Evolutionary conservation across 2,113 vertebrate species (phyloP).

Genomic region (Elephas maximus): DNA sequence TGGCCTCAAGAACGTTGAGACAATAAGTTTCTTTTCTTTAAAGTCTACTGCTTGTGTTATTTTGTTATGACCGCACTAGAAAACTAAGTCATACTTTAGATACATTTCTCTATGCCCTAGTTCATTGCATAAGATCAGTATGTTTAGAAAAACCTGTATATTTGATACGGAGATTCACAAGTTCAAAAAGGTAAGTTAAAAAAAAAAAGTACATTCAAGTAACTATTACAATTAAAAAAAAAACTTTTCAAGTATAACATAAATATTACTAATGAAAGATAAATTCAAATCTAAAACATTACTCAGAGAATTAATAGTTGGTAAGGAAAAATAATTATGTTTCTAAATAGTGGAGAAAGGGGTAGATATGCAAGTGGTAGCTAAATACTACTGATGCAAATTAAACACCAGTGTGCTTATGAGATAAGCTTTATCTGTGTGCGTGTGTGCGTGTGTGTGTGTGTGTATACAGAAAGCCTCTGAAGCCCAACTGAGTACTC

Average conservation of each 20-base stretch:
- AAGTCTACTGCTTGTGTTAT: too few relatives aligned
- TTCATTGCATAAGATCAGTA: not conserved
- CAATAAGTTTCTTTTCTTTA: too few relatives aligned
- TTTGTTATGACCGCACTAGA: too few relatives aligned
- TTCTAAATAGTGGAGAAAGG: not conserved
- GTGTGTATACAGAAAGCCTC: not conserved
- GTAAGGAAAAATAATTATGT: not conserved
- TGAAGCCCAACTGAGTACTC: not conserved
- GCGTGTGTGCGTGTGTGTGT: not conserved
- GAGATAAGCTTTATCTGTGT: not conserved
- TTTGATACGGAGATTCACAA: not conserved
- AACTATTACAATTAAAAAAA: not conserved
- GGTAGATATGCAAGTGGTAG: not conserved
- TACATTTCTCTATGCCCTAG: not conserved
- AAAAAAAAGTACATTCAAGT: not conserved
- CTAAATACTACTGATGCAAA: not conserved
- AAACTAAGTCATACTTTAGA: not conserved
- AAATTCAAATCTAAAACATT: not conserved
- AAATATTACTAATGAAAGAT: not conserved
- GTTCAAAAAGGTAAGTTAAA: not conserved
- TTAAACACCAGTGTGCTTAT: not conserved
- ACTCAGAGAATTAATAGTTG: not conserved
- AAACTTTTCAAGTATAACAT: not conserved
- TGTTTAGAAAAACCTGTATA: not conserved
- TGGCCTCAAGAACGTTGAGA: too few relatives aligned